A percentile compares a stretch with the other conserved stretches of the same genome.
phyloP scores from a whole-genome alignment of 2,888 invertebrate species.

The Ormyrus nitidulus region DNA sequence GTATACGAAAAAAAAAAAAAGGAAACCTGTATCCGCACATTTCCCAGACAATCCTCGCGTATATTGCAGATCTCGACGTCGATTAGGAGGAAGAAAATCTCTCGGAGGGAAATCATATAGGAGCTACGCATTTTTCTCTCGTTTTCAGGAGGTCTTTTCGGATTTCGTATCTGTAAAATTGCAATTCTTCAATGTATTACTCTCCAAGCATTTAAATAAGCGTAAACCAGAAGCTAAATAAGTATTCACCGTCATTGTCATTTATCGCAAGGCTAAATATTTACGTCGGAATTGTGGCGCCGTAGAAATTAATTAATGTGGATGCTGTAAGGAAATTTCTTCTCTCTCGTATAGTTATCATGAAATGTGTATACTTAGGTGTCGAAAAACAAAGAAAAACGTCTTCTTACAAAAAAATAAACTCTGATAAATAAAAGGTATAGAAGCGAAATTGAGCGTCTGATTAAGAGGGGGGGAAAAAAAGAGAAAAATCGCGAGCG shows the following conservation, averaged over 20 bases:
- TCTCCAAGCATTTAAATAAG: constrained; percentile 26
- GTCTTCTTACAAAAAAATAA: constrained; percentile 37
- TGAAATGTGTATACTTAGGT: constrained; percentile 42
- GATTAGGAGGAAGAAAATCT: constrained; percentile 5
- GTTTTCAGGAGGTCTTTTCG: constrained; percentile 11
- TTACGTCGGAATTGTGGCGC: constrained; percentile 10
- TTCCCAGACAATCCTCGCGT: constrained; percentile 45
- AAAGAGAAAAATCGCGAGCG: not conserved
- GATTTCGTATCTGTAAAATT: not conserved
- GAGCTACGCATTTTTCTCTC: not conserved
- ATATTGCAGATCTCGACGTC: constrained; percentile 34
- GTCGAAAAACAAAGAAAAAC: constrained; percentile 23
- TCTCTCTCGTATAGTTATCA: constrained; percentile 44
- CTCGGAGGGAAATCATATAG: not conserved
- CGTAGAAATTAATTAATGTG: constrained; percentile 27
- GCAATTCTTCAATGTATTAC: not conserved
- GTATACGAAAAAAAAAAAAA: constrained; percentile 49
- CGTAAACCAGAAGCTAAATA: not conserved
- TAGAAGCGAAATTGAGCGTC: constrained; percentile 8
- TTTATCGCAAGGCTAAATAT: constrained; percentile 32
- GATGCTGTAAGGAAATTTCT: constrained; percentile 30
- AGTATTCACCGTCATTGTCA: constrained; percentile 43
- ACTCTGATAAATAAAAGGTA: not conserved
- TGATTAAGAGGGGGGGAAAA: not conserved
- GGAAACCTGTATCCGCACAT: constrained; percentile 24